Percentiles rank a stretch among this genome's conserved stretches.
phyloP scores from a whole-genome alignment of 2,888 invertebrate species.

The Caenorhabditis wallacei region DNA sequence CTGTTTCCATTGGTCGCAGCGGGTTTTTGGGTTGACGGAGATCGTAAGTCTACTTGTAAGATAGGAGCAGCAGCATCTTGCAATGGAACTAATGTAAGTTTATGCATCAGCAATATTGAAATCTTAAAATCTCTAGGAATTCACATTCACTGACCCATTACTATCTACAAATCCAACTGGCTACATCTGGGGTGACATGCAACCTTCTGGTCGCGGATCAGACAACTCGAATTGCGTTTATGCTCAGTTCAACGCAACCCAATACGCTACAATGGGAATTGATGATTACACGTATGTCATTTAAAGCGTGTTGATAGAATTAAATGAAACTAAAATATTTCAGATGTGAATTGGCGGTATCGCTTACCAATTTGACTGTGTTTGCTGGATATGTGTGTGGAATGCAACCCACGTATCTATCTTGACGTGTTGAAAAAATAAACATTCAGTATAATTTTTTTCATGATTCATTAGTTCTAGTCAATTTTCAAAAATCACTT shows the following conservation, averaged over 20 bases:
- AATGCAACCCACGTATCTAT: not conserved
- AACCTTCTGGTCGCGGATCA: not conserved
- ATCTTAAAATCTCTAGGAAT: slow-evolving; percentile 7
- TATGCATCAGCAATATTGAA: no score
- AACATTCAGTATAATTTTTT: no score
- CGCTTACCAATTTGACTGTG: not conserved
- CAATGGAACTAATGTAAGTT: slow-evolving; percentile 1
- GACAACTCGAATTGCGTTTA: not conserved
- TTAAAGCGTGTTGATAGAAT: not conserved
- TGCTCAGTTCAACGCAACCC: not conserved
- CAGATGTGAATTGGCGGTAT: not conserved
- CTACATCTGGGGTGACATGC: slow-evolving; percentile 1
- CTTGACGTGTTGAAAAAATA: no score
- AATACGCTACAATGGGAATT: not conserved
- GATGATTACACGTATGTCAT: not conserved
- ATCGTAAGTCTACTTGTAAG: not conserved
- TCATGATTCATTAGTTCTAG: no score
- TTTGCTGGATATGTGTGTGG: not conserved
- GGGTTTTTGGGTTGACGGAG: not conserved
- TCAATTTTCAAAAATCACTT: no score
- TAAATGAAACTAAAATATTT: not conserved
- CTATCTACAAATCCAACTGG: slow-evolving; percentile 11
- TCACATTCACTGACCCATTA: slow-evolving; percentile 1
- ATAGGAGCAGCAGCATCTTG: not conserved
- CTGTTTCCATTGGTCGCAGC: not conserved